phyloP scores from a whole-genome alignment of 64 coral and sea anemone genomes.

The Orbicella faveolata region DNA sequence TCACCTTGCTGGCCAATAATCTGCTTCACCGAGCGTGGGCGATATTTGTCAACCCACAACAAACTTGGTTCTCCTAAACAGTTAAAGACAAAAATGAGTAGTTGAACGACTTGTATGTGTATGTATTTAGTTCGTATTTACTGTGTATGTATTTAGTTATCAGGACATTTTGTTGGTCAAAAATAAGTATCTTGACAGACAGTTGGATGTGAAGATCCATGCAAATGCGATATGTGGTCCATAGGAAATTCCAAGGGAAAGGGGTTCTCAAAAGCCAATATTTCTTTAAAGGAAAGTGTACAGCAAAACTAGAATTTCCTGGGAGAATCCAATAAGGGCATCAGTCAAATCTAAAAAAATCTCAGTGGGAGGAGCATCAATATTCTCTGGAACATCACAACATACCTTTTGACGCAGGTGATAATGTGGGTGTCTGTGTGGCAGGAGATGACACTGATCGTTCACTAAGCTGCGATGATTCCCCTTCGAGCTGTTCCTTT shows the following conservation, averaged over 20 bases:
- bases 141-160: neutral
- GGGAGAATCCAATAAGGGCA: too few relatives aligned
- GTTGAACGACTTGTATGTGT: neutral
- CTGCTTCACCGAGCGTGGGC: slow-evolving; percentile 71
- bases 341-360: too few relatives aligned
- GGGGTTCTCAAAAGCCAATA: too few relatives aligned
- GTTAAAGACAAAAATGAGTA: too few relatives aligned
- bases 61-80: slow-evolving; percentile 39
- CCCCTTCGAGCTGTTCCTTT: neutral
- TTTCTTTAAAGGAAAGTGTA: too few relatives aligned
- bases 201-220: too few relatives aligned
- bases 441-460: slow-evolving; percentile 30
- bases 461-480: neutral
- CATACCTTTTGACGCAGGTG: slow-evolving; percentile 39
- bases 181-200: too few relatives aligned
- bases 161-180: neutral
- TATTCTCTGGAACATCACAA: too few relatives aligned
- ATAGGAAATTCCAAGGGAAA: too few relatives aligned
- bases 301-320: too few relatives aligned
- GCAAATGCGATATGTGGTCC: too few relatives aligned
- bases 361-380: too few relatives aligned
- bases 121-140: neutral
- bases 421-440: slow-evolving; percentile 29
- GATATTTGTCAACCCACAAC: slow-evolving; percentile 97
- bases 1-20: slow-evolving; percentile 97